Conservation (phyloP, 2,113 vertebrate genomes). For the Pristiophorus japonicus region DNA sequence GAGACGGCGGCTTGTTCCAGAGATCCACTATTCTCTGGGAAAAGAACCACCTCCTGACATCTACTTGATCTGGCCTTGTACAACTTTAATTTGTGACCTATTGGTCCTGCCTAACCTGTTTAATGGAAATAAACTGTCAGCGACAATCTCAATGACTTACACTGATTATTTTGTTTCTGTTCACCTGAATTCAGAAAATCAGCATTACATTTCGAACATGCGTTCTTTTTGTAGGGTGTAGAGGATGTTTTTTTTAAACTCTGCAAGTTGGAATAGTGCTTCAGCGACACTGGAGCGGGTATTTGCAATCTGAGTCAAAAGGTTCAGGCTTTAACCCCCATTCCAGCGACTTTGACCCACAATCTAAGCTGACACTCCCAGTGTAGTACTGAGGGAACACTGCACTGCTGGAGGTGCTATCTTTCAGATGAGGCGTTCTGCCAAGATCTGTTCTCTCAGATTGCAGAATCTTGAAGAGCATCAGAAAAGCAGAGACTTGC, state of each 20-base stretch:
- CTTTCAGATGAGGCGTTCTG: not conserved
- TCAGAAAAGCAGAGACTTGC: too few species aligned
- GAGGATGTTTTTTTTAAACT: not conserved
- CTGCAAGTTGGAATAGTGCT: not conserved
- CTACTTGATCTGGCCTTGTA: too few species aligned
- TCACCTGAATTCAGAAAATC: not conserved
- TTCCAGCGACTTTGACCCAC: not conserved
- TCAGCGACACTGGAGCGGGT: not conserved
- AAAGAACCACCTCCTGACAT: too few species aligned
- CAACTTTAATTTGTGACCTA: too few species aligned
- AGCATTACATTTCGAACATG: not conserved
- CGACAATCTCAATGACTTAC: too few species aligned
- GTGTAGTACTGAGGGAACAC: not conserved
- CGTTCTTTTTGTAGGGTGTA: too few species aligned
- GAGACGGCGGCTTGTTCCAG: too few species aligned
- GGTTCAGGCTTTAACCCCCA: not conserved
- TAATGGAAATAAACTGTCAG: too few species aligned
- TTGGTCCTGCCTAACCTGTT: too few species aligned
- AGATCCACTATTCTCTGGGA: too few species aligned
- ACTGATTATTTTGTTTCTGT: too few species aligned
- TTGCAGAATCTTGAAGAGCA: too few species aligned
- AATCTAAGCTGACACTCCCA: not conserved
- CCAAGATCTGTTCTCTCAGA: not conserved
- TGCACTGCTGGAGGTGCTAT: not conserved
- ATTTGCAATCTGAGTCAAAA: not conserved